These are phyloP conservation scores for Tichodroma muraria DNA, from an alignment of 2,113 vertebrate genomes.

Conservation along the genomic window DNA sequence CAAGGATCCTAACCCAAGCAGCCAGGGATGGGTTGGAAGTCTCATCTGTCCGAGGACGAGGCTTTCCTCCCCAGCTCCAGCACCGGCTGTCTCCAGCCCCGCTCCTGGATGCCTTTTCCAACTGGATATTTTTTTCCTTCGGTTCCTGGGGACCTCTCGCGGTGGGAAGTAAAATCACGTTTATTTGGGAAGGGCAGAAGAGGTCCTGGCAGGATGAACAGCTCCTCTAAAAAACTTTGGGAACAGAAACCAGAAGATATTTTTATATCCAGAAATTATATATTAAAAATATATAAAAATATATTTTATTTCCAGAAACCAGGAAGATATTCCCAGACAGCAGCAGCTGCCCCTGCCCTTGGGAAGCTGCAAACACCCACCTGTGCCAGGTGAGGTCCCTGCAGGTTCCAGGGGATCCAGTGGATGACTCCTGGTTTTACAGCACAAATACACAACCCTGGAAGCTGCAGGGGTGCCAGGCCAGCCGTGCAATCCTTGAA, in stretches of 20 bases:
- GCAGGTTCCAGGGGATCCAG: background rate
- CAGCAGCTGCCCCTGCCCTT: background rate
- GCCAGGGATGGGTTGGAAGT: too few relatives aligned
- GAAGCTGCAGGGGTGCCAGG: background rate
- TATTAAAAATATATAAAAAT: too few relatives aligned
- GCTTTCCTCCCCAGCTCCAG: background rate
- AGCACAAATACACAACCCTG: background rate
- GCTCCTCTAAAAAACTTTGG: too few relatives aligned
- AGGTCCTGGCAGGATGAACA: fast-evolving
- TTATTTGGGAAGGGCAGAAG: background rate
- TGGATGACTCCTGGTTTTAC: background rate
- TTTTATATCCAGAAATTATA: too few relatives aligned
- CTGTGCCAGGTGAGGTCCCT: background rate
- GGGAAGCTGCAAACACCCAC: background rate
- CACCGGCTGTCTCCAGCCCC: fast-evolving
- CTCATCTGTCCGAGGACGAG: background rate
- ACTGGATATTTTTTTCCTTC: background rate
- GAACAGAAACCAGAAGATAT: background rate
- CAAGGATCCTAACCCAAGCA: too few relatives aligned
- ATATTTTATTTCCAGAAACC: too few relatives aligned
- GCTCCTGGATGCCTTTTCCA: background rate
- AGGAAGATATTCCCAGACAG: background rate
- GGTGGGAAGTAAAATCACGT: background rate
- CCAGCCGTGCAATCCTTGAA: background rate
- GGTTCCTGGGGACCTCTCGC: conserved; percentile 31